Percentiles rank a stretch among this genome's conserved stretches.
Conservation (phyloP, 1,140 invertebrate species). For the Drosophila teissieri region DNA sequence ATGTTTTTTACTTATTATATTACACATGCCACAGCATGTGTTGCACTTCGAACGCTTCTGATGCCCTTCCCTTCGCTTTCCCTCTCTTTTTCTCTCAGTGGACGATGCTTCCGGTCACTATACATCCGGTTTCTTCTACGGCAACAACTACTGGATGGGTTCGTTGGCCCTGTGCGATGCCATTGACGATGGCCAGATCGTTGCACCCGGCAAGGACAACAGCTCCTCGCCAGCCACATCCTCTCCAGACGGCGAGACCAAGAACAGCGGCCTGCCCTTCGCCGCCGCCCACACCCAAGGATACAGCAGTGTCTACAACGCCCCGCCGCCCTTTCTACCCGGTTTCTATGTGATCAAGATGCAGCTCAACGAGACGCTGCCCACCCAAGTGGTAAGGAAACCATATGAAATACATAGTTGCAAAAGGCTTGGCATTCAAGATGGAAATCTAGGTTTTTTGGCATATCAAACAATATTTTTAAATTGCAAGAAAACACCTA, state of each 20-base stretch:
- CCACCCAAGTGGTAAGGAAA: conserved; percentile 85
- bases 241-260: conserved; percentile 6
- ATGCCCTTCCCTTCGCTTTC: conserved; percentile 58
- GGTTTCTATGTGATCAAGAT: conserved; percentile 87
- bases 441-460: too few species aligned
- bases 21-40: not conserved
- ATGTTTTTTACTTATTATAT: not conserved
- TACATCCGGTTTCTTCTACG: conserved; percentile 92
- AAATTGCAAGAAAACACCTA: not conserved
- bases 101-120: conserved; percentile 92
- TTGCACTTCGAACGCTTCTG: conserved; percentile 23
- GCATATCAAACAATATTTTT: too few species aligned
- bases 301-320: conserved; percentile 73
- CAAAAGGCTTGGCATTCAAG: too few species aligned
- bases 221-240: conserved; percentile 35
- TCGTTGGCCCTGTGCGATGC: conserved; percentile 90
- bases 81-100: conserved; percentile 86
- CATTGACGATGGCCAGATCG: conserved; percentile 85
- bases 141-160: conserved; percentile 92
- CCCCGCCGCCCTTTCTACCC: conserved; percentile 86
- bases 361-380: conserved; percentile 85
- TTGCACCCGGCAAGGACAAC: conserved; percentile 40
- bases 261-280: conserved; percentile 66
- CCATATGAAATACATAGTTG: too few species aligned
- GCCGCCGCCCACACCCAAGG: conserved; percentile 76